Evolutionary conservation across 2,888 invertebrate species (phyloP), one percentile per base, ranked within the genome.

Genomic region (Boloria selene): DNA sequence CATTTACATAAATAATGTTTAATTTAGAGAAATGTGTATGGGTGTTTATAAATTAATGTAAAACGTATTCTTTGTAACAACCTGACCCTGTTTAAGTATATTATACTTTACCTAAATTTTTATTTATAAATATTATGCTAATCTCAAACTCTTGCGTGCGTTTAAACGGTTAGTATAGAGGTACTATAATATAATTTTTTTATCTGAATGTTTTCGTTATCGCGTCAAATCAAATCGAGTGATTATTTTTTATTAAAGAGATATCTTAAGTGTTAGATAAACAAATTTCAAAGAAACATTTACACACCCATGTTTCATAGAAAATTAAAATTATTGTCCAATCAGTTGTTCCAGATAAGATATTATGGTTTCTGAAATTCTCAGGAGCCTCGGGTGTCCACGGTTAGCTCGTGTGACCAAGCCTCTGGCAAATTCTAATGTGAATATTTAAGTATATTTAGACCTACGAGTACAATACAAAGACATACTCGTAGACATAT

Each of bases 331-430:
- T 13, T 26, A 58, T 13, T 47, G 16, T 13, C n/a, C 42, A 44
- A 16, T 22, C 13, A 18, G 17, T 44, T 64, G 58, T 61, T 45
- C 47, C n/a, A 53, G 49, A 59, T 65, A 63, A 31, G 44, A 55
- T 18, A 66, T 58, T 56, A 38, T 82, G 74, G 80, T 85, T 82
- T 83, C 80, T 77, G 73, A 83, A 85, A 85, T 83, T 81, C 85
- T 81, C 78, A 22, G 56, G 44, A 73, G 77, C 77, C 80, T 79
- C 79, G 83, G 87, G 88, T 80, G 74, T 67, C 77, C 84, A 87
- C 87, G 86, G 85, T 84, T 79, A 71, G 75, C 58, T 78, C 79
- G 82, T 88, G 89, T 88, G 90, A 89, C 85, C 81, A 80, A 72
- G 84, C 87, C 87, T 72, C 78, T 70, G 83, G 88, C 83, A 76